These are phyloP conservation scores for Sphaerophoria taeniata DNA, from an alignment of 2,888 invertebrate genomes.

Conservation along the genomic window DNA sequence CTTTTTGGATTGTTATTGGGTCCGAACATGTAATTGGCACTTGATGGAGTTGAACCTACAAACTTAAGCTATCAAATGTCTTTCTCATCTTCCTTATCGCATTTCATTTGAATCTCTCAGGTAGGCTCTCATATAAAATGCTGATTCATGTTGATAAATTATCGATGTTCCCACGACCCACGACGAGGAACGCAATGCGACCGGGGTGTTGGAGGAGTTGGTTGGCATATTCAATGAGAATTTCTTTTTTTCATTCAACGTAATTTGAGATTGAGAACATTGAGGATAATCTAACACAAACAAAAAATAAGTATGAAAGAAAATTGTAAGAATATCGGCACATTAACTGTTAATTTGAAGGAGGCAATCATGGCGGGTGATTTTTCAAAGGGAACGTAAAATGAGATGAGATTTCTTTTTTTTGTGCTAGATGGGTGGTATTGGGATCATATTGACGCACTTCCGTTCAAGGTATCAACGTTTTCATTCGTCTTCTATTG, in stretches of 20 bases:
- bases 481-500: background rate
- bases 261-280: conserved; percentile 52
- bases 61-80: conserved; percentile 53
- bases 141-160: conserved; percentile 50
- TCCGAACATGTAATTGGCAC: conserved; percentile 68
- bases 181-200: background rate
- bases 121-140: conserved; percentile 18
- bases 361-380: conserved; percentile 10
- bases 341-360: conserved; percentile 41
- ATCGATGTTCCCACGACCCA: conserved; percentile 50
- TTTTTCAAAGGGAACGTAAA: conserved; percentile 11
- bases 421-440: background rate
- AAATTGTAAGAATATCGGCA: conserved; percentile 7
- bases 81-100: conserved; percentile 30
- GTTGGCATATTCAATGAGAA: background rate
- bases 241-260: conserved; percentile 50
- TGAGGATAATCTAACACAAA: background rate
- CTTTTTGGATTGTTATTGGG: conserved; percentile 63
- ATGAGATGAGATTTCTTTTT: background rate
- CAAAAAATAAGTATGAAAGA: background rate
- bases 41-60: conserved; percentile 3
- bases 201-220: background rate
- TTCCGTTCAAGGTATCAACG: background rate
- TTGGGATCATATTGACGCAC: background rate
- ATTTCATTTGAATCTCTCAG: conserved; percentile 22